phyloP scores from a whole-genome alignment of 2,797 vertebrate genomes.

The Pseudomugil tenellus region DNA sequence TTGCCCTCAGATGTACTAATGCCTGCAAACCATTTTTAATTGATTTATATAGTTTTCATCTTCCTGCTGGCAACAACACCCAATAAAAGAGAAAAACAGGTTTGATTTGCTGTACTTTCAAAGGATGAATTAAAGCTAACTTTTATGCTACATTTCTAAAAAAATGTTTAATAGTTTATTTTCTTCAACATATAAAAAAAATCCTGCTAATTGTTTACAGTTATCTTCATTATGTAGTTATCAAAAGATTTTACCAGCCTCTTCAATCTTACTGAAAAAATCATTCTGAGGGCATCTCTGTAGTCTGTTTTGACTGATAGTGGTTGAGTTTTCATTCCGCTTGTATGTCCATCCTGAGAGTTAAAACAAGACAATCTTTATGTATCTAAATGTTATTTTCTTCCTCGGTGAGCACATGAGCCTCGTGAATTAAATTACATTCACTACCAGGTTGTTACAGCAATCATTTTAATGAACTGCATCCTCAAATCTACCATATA shows the following conservation, averaged over 20 bases:
- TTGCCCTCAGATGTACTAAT: not conserved
- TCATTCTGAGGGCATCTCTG: not conserved
- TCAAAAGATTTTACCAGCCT: not conserved
- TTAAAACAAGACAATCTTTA: not conserved
- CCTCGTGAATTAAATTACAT: not conserved
- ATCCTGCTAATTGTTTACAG: not conserved
- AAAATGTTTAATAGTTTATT: not conserved
- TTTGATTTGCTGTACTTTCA: not conserved
- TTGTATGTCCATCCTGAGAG: not conserved
- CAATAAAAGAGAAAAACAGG: not conserved
- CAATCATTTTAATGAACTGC: not conserved
- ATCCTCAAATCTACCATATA: not conserved
- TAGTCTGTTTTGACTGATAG: not conserved
- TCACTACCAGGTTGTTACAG: slow-evolving; percentile 1
- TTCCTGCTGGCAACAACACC: not conserved
- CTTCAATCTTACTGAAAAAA: not conserved
- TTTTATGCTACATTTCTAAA: not conserved
- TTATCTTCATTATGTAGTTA: not conserved
- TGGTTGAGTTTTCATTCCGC: not conserved
- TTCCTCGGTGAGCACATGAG: not conserved
- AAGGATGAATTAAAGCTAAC: not conserved
- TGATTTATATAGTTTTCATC: not conserved
- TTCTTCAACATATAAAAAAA: not conserved
- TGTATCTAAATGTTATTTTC: not conserved
- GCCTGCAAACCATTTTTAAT: not conserved